phyloP scores from a whole-genome alignment of 2,113 vertebrate species.

The Loxodonta africana region DNA sequence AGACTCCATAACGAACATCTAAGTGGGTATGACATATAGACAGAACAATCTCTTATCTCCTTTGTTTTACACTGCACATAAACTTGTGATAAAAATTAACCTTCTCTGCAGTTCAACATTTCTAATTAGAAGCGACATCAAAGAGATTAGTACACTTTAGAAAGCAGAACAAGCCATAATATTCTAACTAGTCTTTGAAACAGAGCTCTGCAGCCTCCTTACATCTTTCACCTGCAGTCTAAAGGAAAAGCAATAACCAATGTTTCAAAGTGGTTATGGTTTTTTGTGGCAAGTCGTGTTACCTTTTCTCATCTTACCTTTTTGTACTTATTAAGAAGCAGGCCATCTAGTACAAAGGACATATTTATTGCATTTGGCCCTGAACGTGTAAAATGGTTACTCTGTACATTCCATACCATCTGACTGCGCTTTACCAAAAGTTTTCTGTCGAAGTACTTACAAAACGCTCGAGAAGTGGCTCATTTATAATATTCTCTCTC shows the following conservation, averaged over 20 bases:
- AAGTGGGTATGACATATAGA: neutral
- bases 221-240: constrained; percentile 37
- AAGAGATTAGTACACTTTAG: constrained; percentile 59
- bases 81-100: constrained; percentile 73
- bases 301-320: constrained; percentile 63
- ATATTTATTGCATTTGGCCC: constrained; percentile 9
- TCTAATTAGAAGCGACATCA: constrained; percentile 80
- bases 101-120: constrained; percentile 73
- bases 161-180: constrained; percentile 32
- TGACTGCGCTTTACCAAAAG: neutral
- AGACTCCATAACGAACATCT: constrained; percentile 17
- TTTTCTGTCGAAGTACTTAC: constrained; percentile 47
- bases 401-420: neutral
- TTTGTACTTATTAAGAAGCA: constrained; percentile 60
- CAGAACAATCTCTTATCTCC: constrained; percentile 29
- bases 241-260: constrained; percentile 66
- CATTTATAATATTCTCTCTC: neutral
- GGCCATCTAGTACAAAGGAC: neutral
- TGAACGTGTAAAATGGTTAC: neutral
- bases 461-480: constrained; percentile 23
- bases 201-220: constrained; percentile 34
- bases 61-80: constrained; percentile 61
- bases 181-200: constrained; percentile 52
- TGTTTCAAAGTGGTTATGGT: constrained; percentile 64
- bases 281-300: constrained; percentile 37